Evolutionary conservation across 1,140 invertebrate species (phyloP).

Genomic region (Drosophila littoralis): DNA sequence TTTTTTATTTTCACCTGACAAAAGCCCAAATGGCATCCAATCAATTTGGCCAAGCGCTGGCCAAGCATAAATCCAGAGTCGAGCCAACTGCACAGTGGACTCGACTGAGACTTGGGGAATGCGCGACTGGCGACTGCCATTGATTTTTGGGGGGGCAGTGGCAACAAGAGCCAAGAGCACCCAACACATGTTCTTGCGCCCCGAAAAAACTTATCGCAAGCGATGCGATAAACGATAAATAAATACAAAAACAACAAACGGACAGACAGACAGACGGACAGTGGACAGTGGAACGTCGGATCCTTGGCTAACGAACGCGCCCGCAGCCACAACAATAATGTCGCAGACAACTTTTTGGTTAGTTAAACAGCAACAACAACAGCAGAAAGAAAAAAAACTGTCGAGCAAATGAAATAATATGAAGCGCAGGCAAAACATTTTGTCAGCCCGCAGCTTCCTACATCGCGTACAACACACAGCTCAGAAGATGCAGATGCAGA

Average conservation of each 20-base stretch:
- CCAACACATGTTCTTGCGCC: constrained; percentile 84
- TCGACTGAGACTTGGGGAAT: constrained; percentile 16
- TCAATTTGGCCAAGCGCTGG: constrained; percentile 65
- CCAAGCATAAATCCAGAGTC: constrained; percentile 37
- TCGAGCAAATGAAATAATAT: constrained; percentile 68
- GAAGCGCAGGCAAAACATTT: constrained; percentile 66
- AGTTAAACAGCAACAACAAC: constrained; percentile 49
- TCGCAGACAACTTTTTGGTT: constrained; percentile 57
- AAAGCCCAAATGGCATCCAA: constrained; percentile 82
- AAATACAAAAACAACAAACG: constrained; percentile 63
- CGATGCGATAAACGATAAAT: constrained; percentile 83
- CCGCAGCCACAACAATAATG: constrained; percentile 51
- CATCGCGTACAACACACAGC: constrained; percentile 2
- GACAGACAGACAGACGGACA: constrained; percentile 19
- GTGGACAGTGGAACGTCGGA: constrained; percentile 1
- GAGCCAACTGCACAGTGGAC: constrained; percentile 4
- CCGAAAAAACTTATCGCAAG: constrained; percentile 82
- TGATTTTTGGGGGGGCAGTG: constrained; percentile 46
- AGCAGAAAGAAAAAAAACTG: constrained; percentile 51
- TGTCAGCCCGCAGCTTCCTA: constrained; percentile 68
- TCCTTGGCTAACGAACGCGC: constrained; percentile 59
- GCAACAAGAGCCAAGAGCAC: constrained; percentile 53
- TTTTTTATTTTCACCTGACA: constrained; percentile 84
- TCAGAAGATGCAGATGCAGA: constrained; percentile 9
- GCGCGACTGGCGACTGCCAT: constrained; percentile 29